These are phyloP conservation scores for Drosophila rubida DNA, from an alignment of 2,888 invertebrate genomes.

Conservation along the genomic window DNA sequence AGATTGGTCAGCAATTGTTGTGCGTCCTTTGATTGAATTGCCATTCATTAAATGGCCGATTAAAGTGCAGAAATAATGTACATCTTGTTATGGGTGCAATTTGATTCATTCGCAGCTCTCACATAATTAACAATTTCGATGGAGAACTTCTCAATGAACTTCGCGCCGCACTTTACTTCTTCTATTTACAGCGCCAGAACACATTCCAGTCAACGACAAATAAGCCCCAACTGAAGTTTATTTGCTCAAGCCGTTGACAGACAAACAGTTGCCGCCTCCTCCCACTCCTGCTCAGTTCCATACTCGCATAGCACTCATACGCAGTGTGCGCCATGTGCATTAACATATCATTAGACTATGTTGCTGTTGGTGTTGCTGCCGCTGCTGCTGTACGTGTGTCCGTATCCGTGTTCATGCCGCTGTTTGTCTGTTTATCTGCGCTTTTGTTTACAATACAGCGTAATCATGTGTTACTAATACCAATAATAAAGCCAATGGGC, in stretches of 20 bases:
- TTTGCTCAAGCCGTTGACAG: conserved; percentile 76
- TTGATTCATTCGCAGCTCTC: neutral
- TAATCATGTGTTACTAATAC: conserved; percentile 80
- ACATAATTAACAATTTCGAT: conserved; percentile 54
- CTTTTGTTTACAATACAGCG: conserved; percentile 77
- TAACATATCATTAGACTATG: conserved; percentile 69
- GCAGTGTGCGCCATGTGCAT: conserved; percentile 75
- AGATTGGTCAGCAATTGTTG: conserved; percentile 57
- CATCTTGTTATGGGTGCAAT: neutral
- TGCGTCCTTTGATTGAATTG: conserved; percentile 53
- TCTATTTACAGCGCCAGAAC: conserved; percentile 50
- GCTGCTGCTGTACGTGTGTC: conserved; percentile 11
- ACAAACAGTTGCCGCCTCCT: conserved; percentile 63
- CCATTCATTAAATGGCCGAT: conserved; percentile 44
- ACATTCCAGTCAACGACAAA: conserved; percentile 57
- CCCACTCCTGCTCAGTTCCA: neutral
- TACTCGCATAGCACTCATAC: conserved; percentile 64
- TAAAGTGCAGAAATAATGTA: conserved; percentile 1
- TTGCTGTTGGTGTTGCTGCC: no score
- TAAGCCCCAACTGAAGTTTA: conserved; percentile 61
- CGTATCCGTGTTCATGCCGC: conserved; percentile 26
- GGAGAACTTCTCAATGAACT: conserved; percentile 52
- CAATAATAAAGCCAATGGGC: conserved; percentile 76
- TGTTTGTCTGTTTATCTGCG: conserved; percentile 66
- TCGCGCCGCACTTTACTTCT: conserved; percentile 42